Conservation (phyloP, 2,113 vertebrate genomes). For the Emydura subglobosa region DNA sequence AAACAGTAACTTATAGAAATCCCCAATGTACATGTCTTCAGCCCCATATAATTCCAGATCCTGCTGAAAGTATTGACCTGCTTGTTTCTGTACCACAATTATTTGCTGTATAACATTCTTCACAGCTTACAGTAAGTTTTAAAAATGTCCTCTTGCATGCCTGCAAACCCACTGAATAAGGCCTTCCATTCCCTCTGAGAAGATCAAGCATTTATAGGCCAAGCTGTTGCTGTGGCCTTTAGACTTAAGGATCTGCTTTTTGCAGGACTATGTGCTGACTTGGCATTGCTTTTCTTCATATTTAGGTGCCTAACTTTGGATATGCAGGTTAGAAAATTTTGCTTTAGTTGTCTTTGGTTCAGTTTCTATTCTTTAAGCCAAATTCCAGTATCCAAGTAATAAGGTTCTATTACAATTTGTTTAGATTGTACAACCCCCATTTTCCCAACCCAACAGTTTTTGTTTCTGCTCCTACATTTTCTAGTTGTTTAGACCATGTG, state of each 20-base stretch:
- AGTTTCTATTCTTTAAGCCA: conserved; percentile 24
- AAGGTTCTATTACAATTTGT: conserved; percentile 23
- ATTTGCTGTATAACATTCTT: neutral
- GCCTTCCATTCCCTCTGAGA: rapidly evolving
- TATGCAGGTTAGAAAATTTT: neutral
- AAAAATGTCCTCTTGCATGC: neutral
- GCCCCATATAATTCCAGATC: neutral
- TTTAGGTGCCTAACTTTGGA: neutral
- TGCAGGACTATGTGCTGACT: neutral
- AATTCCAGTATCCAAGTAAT: conserved; percentile 28
- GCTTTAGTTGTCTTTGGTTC: conserved; percentile 52
- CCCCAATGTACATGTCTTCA: neutral
- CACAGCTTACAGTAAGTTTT: neutral
- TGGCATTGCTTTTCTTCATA: neutral
- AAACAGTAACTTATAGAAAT: neutral
- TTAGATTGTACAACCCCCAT: neutral
- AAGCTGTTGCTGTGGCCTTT: neutral
- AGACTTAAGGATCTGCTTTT: neutral
- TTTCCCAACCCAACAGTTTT: conserved; percentile 1
- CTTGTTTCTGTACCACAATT: neutral
- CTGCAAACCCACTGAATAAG: rapidly evolving
- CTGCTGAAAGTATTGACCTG: neutral
- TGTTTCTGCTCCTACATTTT: neutral
- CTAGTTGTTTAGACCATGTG: neutral
- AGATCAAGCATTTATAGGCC: neutral